Evolutionary conservation across 2,888 invertebrate species (phyloP), one percentile per base, ranked within the genome.

Genomic region (Ochropleura leucogaster): DNA sequence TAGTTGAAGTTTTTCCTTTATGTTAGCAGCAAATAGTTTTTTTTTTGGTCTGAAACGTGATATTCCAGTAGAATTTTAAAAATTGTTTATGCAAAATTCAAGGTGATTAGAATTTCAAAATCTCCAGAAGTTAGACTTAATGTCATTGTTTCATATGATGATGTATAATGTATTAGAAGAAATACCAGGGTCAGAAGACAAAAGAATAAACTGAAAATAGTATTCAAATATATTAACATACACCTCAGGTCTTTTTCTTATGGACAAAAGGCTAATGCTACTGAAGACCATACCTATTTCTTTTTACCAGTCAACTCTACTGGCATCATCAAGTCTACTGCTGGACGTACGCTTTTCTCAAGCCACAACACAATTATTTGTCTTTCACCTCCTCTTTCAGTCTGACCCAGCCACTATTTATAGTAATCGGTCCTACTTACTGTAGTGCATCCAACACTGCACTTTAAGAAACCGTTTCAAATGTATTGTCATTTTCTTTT

Each of bases 91-190:
- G 46, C 14, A 20, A 59, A 59, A 79, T 64, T 30, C 16, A 57
- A 57, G 49, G 0, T n/a, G 0, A 72, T 62, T 40, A 12, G 5
- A 63, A 80, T 76, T 63, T 80, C 18, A 59, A 72, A 49, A 16
- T 7, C 12, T 3, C 2, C 8, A 16, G 60, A 60, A 72, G 12
- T 0, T 16, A 30, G 10, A 63, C 16, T 42, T 7, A 9, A 30
- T 30, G 30, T 9, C 4, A 49, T 73, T 55, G 20, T 20, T 20
- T 55, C 12, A 55, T 63, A 63, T 55, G 12, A 18, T 62, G 9
- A 79, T 75, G 47, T 42, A 46, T 44, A 44, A 80, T 73, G 44
- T 8, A 63, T 80, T 18, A 55, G 30, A 55, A 5, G 44, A 80
- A 79, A 62, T 44, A 63, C 20, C 78, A 40, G 9, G 74, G 47